These are phyloP conservation scores for Ophion obscuratus DNA, from an alignment of 2,888 invertebrate genomes.

Conservation along the genomic window DNA sequence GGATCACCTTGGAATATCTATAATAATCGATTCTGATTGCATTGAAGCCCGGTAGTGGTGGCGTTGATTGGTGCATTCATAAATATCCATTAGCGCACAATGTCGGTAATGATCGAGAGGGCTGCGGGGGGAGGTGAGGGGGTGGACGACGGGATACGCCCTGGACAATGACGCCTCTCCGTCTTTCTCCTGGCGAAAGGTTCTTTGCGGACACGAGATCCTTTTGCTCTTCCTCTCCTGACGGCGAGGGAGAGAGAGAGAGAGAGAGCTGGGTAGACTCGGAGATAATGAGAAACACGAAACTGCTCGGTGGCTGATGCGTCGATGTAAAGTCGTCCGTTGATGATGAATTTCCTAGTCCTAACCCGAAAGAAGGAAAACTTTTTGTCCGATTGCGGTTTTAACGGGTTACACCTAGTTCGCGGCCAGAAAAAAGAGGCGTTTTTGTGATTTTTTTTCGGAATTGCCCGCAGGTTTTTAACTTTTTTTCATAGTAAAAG, in stretches of 20 bases:
- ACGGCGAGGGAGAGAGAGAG: neutral
- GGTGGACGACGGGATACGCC: slow-evolving; percentile 77
- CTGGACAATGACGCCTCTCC: slow-evolving; percentile 73
- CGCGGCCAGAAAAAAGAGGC: no score
- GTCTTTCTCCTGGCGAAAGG: slow-evolving; percentile 49
- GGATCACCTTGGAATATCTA: slow-evolving; percentile 72
- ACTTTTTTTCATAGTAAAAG: no score
- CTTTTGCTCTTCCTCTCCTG: slow-evolving; percentile 44
- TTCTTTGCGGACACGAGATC: slow-evolving; percentile 53
- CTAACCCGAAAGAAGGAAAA: no score
- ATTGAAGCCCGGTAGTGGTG: slow-evolving; percentile 83
- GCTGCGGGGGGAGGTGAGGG: no score
- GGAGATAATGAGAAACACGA: slow-evolving; percentile 79
- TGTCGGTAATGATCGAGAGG: slow-evolving; percentile 82
- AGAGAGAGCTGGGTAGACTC: slow-evolving; percentile 40
- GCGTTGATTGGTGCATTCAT: slow-evolving; percentile 84
- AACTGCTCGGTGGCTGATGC: slow-evolving; percentile 58
- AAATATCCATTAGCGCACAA: slow-evolving; percentile 84
- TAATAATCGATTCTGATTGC: slow-evolving; percentile 84
- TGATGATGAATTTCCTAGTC: no score
- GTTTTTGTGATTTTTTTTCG: no score
- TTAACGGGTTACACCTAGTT: no score
- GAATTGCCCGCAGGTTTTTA: no score
- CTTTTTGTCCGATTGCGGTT: no score
- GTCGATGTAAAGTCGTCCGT: neutral